Evolutionary conservation across 2,888 invertebrate genomes (phyloP), one percentile per base, ranked within the genome.

Genomic region (Ophonus ardosiacus): DNA sequence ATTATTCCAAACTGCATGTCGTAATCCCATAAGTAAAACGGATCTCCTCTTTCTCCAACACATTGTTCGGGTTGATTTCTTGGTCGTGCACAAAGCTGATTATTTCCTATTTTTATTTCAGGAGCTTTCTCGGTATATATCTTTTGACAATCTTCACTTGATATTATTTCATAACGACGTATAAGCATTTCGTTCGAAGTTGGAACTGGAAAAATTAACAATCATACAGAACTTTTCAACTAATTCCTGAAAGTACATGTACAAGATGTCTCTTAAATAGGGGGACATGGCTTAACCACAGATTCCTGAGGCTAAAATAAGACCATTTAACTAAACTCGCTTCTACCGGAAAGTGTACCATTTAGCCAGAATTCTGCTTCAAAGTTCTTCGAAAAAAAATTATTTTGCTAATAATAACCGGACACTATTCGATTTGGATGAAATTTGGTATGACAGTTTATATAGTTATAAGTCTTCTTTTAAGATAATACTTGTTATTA

Each of bases 41-140:
- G 18, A 17, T 61, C 61, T 61, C 61, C 61, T 24, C 61, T 61
- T 18, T 61, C 61, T 61, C 61, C 61, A 21, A 61, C 21, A 21
- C 61, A 61, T 61, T 61, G 21, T 61, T 61, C 18, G 0, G 3
- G 18, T 10, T 17, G 6, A 7, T 21, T 18, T 21, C 6, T 61
- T 21, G 17, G 18, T 8, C 18, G 61, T 7, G 21, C 17, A 21
- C 61, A 61, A 1, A 61, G 10, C 18, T 61, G 61, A 21, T 61
- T 61, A 21, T 21, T 61, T 21, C 61, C 61, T 18, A 61, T 24
- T 61, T 61, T 61, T 8, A 61, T 61, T 61, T 61, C 18, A 4
- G 61, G 21, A 7, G 61, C 61, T 18, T 10, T 21, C 21, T 61
- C 61, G 21, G 8, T 61, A 18, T 61, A 61, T 18, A 18, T 21